Base-by-base conservation (phyloP, 92 coral and sea anemone species). In the Phymanthus crucifer region DNA sequence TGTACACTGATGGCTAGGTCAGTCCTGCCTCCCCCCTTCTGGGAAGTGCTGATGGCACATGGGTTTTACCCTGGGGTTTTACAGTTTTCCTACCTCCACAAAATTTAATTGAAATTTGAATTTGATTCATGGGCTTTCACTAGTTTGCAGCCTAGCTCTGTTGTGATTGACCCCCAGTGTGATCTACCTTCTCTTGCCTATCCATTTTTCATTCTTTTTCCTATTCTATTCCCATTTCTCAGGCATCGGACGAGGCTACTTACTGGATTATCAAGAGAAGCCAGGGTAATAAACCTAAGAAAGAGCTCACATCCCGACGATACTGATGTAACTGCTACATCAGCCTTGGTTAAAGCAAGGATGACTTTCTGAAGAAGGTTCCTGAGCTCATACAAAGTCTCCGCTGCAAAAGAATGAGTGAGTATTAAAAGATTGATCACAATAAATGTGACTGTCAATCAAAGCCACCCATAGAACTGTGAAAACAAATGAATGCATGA, bases 271-370 rank as follows among this genome's bases (percentile, higher is more conserved):
- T 95, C 98, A 18, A 95, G 90, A 17, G 98, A 80, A 58, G 98
- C 93, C 19, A 95, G 88, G 0, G 98, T 95, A 56, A 95, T 95
- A 68, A 93, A 95, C 71, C 98, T 86, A 64, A 95, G 89, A 72
- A 95, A 95, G 69, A 95, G 83, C 48, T 95, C 98, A 90, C 98
- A 95, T 21, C 98, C 98, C 0, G 98, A 95, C 56, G 98, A 93
- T 33, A 95, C 84, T 36, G 98, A 95, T 19, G 97, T 84, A 4
- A 90, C 98, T 13, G 98, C 92, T 40, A 87, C 87, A 82, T 95
- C 91, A 68, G 91, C 83, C 21, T 37, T 88, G 4, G 95, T 90
- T 38, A 95, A 79, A 13, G 83, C 87, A 31, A 89, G 93, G 74
- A 95, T 92, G 47, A 93, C 98, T 64, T 92, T 81, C 33, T 87